These are phyloP conservation scores for Drosophila micromelanica DNA, from an alignment of 1,140 invertebrate genomes.

Conservation along the genomic window DNA sequence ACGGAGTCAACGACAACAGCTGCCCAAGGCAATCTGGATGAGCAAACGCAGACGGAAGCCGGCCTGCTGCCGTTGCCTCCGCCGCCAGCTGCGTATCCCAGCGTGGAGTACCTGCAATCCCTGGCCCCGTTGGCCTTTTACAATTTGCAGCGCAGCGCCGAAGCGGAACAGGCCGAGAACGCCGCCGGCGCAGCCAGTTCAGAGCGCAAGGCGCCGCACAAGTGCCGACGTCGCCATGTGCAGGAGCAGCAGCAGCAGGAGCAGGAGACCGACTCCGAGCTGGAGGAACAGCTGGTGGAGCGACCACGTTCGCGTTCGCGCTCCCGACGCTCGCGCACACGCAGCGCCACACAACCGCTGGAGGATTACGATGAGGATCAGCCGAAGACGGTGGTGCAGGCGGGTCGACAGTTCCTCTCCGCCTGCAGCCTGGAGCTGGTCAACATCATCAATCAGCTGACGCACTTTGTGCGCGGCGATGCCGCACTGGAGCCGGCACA, in stretches of 20 bases:
- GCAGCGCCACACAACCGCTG: slow-evolving; percentile 78
- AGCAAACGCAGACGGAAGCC: slow-evolving; percentile 82
- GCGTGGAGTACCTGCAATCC: slow-evolving; percentile 86
- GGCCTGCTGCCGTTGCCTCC: slow-evolving; percentile 86
- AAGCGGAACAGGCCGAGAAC: slow-evolving; percentile 67
- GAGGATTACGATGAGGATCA: slow-evolving; percentile 72
- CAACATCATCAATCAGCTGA: slow-evolving; percentile 88
- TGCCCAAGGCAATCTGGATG: slow-evolving; percentile 57
- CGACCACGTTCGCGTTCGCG: slow-evolving; percentile 69
- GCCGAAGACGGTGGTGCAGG: slow-evolving; percentile 86
- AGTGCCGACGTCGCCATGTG: slow-evolving; percentile 74
- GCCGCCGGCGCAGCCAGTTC: neutral
- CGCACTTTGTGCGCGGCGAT: slow-evolving; percentile 87
- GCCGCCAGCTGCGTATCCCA: slow-evolving; percentile 84
- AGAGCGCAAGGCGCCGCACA: slow-evolving; percentile 67
- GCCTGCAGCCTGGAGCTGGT: slow-evolving; percentile 88
- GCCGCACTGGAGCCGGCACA: slow-evolving; percentile 49
- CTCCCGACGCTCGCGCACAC: slow-evolving; percentile 78
- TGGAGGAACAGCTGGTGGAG: slow-evolving; percentile 76
- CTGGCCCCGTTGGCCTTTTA: slow-evolving; percentile 83
- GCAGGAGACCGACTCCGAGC: slow-evolving; percentile 57
- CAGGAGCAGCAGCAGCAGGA: slow-evolving; percentile 41
- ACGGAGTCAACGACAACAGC: slow-evolving; percentile 60
- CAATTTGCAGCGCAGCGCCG: slow-evolving; percentile 84
- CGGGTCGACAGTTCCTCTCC: slow-evolving; percentile 87